These are phyloP conservation scores for Sarcophilus harrisii DNA, from an alignment of 2,797 vertebrate genomes.

Conservation along the genomic window DNA sequence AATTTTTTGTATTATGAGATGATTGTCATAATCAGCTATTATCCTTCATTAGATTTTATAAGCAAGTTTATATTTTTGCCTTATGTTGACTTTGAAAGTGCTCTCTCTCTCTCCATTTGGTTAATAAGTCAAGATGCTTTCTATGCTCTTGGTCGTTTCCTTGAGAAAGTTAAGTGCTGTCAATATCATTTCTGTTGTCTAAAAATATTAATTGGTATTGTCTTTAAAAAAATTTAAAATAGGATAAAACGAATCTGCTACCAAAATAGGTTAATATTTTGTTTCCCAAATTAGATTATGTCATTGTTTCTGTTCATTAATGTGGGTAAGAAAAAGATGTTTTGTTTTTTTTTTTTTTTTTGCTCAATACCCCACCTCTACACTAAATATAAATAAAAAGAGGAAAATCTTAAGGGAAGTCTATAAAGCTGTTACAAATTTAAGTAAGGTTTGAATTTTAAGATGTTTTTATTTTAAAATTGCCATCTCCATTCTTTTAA, in stretches of 20 bases:
- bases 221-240: background rate
- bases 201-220: background rate
- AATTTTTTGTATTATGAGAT: background rate
- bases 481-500: constrained; percentile 38
- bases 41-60: background rate
- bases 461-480: constrained; percentile 42
- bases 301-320: constrained; percentile 35
- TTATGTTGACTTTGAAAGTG: background rate
- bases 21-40: background rate
- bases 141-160: background rate
- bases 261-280: background rate
- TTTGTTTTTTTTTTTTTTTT: background rate
- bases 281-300: constrained; percentile 10
- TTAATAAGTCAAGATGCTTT: background rate
- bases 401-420: constrained; percentile 36
- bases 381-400: background rate
- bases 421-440: background rate
- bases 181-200: background rate
- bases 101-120: background rate
- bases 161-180: background rate
- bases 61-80: background rate
- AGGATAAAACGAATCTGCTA: constrained; percentile 6
- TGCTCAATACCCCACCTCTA: background rate
- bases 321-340: background rate
- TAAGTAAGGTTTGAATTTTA: constrained; percentile 51